A percentile compares a stretch with the other conserved stretches of the same genome.
These are phyloP conservation scores for Lanius collurio DNA, from an alignment of 2,113 vertebrate species.

Conservation along the genomic window DNA sequence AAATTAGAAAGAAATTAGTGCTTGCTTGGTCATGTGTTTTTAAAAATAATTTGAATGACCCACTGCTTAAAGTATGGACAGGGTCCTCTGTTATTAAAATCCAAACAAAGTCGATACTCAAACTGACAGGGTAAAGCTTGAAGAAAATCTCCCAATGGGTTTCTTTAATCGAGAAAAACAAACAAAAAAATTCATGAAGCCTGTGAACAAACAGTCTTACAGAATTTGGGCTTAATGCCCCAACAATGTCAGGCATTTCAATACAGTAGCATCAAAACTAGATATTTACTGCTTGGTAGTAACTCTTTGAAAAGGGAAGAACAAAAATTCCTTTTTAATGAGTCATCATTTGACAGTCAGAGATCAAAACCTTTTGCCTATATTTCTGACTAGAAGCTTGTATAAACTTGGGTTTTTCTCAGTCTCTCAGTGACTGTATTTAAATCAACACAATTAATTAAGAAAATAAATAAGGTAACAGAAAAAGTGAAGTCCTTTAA, in stretches of 20 bases:
- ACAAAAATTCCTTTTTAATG: constrained; percentile 65
- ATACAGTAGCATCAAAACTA: constrained; percentile 52
- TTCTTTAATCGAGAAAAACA: neutral
- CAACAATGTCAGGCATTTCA: constrained; percentile 39
- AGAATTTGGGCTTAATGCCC: neutral
- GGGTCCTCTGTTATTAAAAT: constrained; percentile 37
- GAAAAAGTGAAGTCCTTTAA: neutral
- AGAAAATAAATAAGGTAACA: neutral
- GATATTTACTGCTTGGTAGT: constrained; percentile 50
- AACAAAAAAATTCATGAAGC: neutral
- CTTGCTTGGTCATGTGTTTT: constrained; percentile 14
- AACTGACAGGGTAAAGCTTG: neutral
- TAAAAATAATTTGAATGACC: constrained; percentile 57
- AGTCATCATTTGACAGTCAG: constrained; percentile 65
- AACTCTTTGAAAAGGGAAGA: constrained; percentile 53
- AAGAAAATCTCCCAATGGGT: neutral
- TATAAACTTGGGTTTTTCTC: neutral
- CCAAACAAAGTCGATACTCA: neutral
- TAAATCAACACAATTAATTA: constrained; percentile 1
- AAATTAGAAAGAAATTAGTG: constrained; percentile 53
- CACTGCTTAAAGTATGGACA: constrained; percentile 14
- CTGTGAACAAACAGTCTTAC: neutral
- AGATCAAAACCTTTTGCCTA: constrained; percentile 57
- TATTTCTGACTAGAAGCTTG: constrained; percentile 37
- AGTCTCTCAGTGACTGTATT: neutral